Conservation (phyloP, 2,113 vertebrate species). For the Oreocharis arfaki region DNA sequence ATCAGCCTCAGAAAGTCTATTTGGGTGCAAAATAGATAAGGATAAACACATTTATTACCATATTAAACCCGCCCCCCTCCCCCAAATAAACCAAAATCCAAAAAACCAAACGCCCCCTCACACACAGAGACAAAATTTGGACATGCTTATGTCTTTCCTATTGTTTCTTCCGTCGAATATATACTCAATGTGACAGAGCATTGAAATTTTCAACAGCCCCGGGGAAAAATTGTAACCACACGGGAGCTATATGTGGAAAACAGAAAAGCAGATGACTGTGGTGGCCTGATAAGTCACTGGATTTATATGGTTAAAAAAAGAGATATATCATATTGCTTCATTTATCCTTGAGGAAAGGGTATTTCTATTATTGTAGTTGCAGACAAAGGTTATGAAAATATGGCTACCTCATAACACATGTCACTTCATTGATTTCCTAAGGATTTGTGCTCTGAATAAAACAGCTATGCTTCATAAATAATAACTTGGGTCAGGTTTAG, state of each 20-base stretch:
- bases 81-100: neutral
- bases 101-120: neutral
- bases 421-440: neutral
- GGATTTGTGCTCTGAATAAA: neutral
- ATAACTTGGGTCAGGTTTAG: neutral
- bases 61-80: rapidly evolving
- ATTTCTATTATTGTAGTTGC: neutral
- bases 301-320: neutral
- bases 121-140: neutral
- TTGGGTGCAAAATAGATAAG: neutral
- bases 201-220: neutral
- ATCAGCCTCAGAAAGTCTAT: neutral
- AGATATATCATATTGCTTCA: neutral
- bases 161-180: neutral
- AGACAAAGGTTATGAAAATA: neutral
- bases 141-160: neutral
- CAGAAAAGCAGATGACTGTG: neutral
- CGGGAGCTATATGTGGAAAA: neutral
- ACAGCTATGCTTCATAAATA: neutral
- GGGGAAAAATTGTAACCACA: neutral
- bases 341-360: neutral
- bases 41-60: neutral
- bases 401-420: neutral
- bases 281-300: neutral
- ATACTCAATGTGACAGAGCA: neutral